Evolutionary conservation across 2,797 vertebrate genomes (phyloP).

Genomic region (Cyclopterus lumpus): DNA sequence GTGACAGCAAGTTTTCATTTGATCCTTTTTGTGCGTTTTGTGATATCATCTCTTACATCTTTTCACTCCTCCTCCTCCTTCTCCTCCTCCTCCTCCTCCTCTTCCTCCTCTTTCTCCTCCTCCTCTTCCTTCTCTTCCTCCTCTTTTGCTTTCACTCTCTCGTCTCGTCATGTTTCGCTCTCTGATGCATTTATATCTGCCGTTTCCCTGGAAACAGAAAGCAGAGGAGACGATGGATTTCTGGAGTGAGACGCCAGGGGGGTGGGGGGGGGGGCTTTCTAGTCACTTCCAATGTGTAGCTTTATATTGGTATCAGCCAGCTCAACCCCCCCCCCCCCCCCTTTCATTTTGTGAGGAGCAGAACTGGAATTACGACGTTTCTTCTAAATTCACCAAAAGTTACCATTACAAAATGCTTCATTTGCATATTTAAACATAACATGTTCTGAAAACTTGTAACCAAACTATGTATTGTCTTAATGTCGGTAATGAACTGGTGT

Average conservation of each 20-base stretch:
- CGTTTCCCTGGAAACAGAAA: constrained; percentile 75
- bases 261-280: too few relatives aligned
- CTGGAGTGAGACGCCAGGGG: constrained; percentile 30
- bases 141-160: constrained; percentile 38
- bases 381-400: too few relatives aligned
- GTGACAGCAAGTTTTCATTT: too few relatives aligned
- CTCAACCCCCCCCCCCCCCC: too few relatives aligned
- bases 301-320: too few relatives aligned
- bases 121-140: constrained; percentile 20
- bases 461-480: not conserved
- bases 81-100: too few relatives aligned
- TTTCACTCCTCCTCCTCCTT: constrained; percentile 21
- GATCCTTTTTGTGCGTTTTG: too few relatives aligned
- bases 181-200: constrained; percentile 46
- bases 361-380: too few relatives aligned
- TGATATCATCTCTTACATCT: constrained; percentile 17
- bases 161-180: constrained; percentile 46
- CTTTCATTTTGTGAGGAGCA: too few relatives aligned
- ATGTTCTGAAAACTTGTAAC: not conserved
- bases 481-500: not conserved
- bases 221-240: constrained; percentile 48
- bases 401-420: too few relatives aligned
- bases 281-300: too few relatives aligned
- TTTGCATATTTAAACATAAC: too few relatives aligned
- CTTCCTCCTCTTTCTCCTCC: not conserved